Evolutionary conservation across 2,113 vertebrate genomes (phyloP), one percentile per base, ranked within the genome.

Genomic region (Brachypteracias leptosomus): DNA sequence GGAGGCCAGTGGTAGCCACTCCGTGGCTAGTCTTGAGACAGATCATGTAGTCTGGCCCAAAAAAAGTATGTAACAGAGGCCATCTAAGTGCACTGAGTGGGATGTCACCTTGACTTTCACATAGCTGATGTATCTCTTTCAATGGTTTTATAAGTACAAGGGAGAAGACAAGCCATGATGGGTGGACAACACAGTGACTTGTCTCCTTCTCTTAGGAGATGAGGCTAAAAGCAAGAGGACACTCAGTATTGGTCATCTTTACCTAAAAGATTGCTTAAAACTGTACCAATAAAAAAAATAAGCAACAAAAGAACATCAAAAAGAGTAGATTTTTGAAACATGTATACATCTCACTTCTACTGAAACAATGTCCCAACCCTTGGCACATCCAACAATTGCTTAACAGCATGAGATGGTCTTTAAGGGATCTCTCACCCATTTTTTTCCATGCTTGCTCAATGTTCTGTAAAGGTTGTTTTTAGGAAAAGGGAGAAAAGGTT

Each of bases 11-110:
- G 9, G 59, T 18, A 67, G 36, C 59, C 81, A 38, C 9, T 8
- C 13, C 54, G 42, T 29, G n/a, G 42, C 54, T 33, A 38, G 18
- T 25, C 42, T 54, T 31, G 44, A 70, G 29, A 22, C 25, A 70
- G 13, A 0, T 0, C 1, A 16, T 26, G 8, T 9, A 40, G 40
- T 20, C n/a, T 42, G 21, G 24, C 31, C 42, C 38, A 14, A 16
- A 47, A 59, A 42, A 49, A 70, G 40, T 10, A 49, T 14, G 0
- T 8, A 78, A 25, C 3, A 13, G 49, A 13, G n/a, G n/a, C 22
- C 29, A 21, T 7, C 10, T 42, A 42, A 46, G 47, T 6, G 24
- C 35, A 16, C 58, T n/a, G 24, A 70, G 35, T 7, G 21, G 29
- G 14, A 15, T 47, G 51, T 47, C 46, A 28, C 58, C 82, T 5